Conservation (phyloP, 2,888 invertebrate genomes). For the Hartigia nigra region DNA sequence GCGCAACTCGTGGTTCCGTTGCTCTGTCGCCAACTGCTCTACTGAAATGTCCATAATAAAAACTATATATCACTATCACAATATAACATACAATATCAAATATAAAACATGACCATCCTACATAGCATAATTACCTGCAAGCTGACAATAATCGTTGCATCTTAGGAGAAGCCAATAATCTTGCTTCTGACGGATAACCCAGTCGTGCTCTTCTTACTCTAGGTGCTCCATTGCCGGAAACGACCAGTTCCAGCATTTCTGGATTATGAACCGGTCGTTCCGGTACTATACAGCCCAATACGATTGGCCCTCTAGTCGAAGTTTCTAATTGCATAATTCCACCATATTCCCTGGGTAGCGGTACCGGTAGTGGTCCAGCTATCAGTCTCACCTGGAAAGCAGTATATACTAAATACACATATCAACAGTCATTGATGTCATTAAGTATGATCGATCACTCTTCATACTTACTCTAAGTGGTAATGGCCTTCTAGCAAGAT, state of each 20-base stretch:
- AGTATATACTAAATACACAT: conserved; percentile 2
- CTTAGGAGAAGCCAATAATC: conserved; percentile 66
- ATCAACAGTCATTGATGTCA: not conserved
- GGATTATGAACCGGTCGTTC: conserved; percentile 63
- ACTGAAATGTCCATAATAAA: conserved; percentile 33
- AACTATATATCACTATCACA: not conserved
- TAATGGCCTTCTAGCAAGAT: conserved; percentile 66
- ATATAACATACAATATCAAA: not conserved
- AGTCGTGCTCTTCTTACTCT: conserved; percentile 59
- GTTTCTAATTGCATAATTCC: conserved; percentile 65
- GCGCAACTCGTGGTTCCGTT: conserved; percentile 61
- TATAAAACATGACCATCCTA: not conserved
- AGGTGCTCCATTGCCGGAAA: conserved; percentile 60
- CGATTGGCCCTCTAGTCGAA: conserved; percentile 64
- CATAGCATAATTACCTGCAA: conserved; percentile 58
- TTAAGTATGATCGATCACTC: not conserved
- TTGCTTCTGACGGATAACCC: conserved; percentile 65
- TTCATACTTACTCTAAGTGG: conserved; percentile 62
- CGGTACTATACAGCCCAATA: conserved; percentile 68
- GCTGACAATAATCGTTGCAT: conserved; percentile 67
- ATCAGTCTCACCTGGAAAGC: conserved; percentile 65
- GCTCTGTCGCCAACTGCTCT: conserved; percentile 62
- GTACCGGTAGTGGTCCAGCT: conserved; percentile 63
- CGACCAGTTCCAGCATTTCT: conserved; percentile 63
- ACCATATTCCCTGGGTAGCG: conserved; percentile 60